Evolutionary conservation across 1,140 invertebrate species (phyloP), one percentile per base, ranked within the genome.

Genomic region (Macrosteles quadrilineatus): DNA sequence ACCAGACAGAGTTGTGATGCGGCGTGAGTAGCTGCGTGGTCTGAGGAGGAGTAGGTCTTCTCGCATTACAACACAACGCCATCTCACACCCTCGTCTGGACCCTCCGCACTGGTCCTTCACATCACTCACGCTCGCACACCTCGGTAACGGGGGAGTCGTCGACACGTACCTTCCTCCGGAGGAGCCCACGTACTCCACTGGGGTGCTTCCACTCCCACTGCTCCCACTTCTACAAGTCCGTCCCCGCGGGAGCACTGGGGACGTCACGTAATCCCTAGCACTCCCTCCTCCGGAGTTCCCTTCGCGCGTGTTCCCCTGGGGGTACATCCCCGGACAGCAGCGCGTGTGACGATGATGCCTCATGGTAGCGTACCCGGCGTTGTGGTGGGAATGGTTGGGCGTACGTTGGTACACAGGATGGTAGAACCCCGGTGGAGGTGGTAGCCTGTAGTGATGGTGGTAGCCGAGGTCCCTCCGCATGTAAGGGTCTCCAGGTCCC

Each of bases 381-480:
- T 36, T 36, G 32, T 36, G 32, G 32, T 36, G 32, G 4, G 32
- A 36, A 14, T 36, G 32, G 14, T 29, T n/a, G 40, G 59, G 47
- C 14, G 59, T 50, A 2, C 59, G 23, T n/a, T 31, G 69, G 31
- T 67, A 67, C 14, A 53, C 62, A 9, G 62, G 71, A 27, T 65
- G 63, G 32, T 65, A 59, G 27, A 78, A 81, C 67, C 81, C 79
- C 6, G 79, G 75, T 25, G 81, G 81, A 32, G 83, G 79, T 25
- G 83, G 83, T 78, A 86, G 80, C 77, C 85, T 82, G 73, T 87
- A 87, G 73, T 85, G 83, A 75, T 85, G 83, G 75, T 86, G 85
- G 73, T 85, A 87, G 6, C 83, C 83, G 14, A 87, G 79, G 73
- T 87, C 86, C 1, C 86, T 80, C 71, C 85, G 77, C 82, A 86